A percentile compares a stretch with the other conserved stretches of the same genome.
Conservation (phyloP, 2,888 invertebrate genomes). For the Ophonus ardosiacus region DNA sequence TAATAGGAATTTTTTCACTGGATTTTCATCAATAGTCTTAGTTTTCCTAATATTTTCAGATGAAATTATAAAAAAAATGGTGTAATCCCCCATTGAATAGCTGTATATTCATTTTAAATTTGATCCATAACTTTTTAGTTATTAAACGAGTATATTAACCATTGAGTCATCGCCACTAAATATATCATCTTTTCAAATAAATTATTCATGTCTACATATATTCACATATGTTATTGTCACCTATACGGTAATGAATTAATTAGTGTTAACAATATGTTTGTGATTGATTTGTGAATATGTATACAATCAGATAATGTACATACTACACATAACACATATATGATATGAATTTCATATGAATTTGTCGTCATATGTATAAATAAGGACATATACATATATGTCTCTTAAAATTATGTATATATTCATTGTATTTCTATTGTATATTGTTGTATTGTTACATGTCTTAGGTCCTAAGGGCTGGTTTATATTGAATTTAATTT, state of each 20-base stretch:
- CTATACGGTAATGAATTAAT: not conserved
- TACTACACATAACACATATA: not conserved
- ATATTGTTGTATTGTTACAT: not conserved
- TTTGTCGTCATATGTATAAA: not conserved
- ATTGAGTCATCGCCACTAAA: not conserved
- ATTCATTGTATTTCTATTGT: not conserved
- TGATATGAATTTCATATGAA: not conserved
- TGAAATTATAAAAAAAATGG: no score
- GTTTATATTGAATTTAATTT: no score
- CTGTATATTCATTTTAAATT: no score
- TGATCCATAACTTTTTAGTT: no score
- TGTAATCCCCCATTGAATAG: no score
- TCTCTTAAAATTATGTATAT: not conserved
- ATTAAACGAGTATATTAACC: no score
- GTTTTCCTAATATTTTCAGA: no score
- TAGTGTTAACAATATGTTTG: not conserved
- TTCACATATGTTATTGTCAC: not conserved
- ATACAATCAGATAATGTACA: not conserved
- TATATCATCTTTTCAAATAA: not conserved
- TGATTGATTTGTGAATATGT: not conserved
- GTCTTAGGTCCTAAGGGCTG: not conserved
- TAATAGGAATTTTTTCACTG: no score
- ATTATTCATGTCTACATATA: not conserved
- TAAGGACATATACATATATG: not conserved
- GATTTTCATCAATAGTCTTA: no score